Conservation (phyloP, 2,888 invertebrate species). For the Anarsia innoxiella region DNA sequence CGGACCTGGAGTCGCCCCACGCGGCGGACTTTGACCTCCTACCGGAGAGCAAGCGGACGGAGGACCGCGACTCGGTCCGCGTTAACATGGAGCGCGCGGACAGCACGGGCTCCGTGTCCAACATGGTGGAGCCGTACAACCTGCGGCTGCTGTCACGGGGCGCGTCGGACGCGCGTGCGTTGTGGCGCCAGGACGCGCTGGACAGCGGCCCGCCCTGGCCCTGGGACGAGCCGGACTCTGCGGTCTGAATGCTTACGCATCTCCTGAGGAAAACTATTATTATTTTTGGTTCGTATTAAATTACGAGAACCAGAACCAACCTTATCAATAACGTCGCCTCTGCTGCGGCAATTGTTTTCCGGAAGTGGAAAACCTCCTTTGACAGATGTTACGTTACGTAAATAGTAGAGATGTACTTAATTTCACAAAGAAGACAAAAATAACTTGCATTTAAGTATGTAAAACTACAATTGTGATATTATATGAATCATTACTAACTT, state of each 20-base stretch:
- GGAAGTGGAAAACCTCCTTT: too few relatives aligned
- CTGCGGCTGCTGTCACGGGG: conserved; percentile 56
- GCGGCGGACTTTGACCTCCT: conserved; percentile 27
- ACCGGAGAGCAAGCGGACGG: conserved; percentile 20
- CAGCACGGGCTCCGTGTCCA: conserved; percentile 45
- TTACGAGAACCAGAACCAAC: background rate
- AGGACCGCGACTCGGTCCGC: conserved; percentile 16
- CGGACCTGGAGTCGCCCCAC: conserved; percentile 54
- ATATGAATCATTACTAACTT: too few relatives aligned
- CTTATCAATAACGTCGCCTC: background rate
- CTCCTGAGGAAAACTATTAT: too few relatives aligned
- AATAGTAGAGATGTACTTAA: conserved; percentile 26
- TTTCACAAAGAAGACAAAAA: conserved; percentile 24
- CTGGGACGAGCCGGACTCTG: conserved; percentile 67
- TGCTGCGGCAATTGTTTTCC: too few relatives aligned
- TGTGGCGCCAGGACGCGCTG: conserved; percentile 70
- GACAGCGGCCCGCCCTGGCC: conserved; percentile 66
- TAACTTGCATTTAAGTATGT: conserved; percentile 48
- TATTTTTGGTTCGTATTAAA: background rate
- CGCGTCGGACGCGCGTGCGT: conserved; percentile 45
- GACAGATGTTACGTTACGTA: too few relatives aligned
- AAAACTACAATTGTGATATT: conserved; percentile 50
- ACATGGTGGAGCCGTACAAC: conserved; percentile 65
- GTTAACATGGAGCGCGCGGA: conserved; percentile 26
- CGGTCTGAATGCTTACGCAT: conserved; percentile 43